phyloP scores from a whole-genome alignment of 2,888 invertebrate species.

The Troglohyphantes excavatus region DNA sequence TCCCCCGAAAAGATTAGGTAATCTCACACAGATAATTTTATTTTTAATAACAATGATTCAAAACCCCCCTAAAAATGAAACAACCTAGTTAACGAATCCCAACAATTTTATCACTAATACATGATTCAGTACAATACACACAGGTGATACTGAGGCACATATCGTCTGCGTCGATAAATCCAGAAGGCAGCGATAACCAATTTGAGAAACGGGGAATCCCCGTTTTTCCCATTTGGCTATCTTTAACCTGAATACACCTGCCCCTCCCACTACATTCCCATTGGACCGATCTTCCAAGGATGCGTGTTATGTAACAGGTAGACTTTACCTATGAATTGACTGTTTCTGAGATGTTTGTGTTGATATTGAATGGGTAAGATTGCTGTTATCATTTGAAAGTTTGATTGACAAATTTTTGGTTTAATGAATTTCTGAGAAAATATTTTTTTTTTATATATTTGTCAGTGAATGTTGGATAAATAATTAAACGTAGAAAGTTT shows the following conservation, averaged over 20 bases:
- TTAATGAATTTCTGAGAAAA: too few species aligned
- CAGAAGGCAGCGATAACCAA: neutral
- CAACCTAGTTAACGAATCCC: neutral
- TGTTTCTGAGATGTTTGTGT: neutral
- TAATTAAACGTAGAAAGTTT: too few species aligned
- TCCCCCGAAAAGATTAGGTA: too few species aligned
- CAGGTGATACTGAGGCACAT: neutral
- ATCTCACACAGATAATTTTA: too few species aligned
- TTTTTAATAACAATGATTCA: too few species aligned
- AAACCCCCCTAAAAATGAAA: too few species aligned
- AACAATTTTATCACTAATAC: neutral
- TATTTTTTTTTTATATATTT: too few species aligned
- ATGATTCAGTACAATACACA: neutral
- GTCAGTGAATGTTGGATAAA: too few species aligned
- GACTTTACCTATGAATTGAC: neutral
- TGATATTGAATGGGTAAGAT: neutral
- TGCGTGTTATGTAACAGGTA: neutral
- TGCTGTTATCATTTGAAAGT: neutral
- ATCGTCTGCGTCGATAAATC: neutral
- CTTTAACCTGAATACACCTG: conserved; percentile 16
- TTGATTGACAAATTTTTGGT: neutral
- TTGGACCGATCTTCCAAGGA: neutral
- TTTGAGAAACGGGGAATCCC: conserved; percentile 35
- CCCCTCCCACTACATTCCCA: neutral
- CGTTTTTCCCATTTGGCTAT: conserved; percentile 22